phyloP scores from a whole-genome alignment of 2,113 vertebrate species.

The Microcebus murinus region DNA sequence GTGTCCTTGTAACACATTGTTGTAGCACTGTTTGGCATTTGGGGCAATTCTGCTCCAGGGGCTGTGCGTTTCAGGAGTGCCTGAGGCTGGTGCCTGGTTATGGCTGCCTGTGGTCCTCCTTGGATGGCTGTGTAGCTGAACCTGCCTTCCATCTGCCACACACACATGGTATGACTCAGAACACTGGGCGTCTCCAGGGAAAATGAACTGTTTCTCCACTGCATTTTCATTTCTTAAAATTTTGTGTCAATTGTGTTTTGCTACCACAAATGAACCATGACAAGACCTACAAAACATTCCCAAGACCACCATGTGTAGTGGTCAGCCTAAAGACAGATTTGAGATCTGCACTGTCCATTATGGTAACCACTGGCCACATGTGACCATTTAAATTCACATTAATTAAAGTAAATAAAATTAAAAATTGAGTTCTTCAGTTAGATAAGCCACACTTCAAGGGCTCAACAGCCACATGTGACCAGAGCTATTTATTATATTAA shows the following conservation, averaged over 20 bases:
- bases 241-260: slow-evolving; percentile 68
- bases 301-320: neutral
- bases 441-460: neutral
- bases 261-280: neutral
- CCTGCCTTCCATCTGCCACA: slow-evolving; percentile 34
- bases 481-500: neutral
- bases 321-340: neutral
- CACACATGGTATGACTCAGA: slow-evolving; percentile 63
- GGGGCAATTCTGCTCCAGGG: neutral
- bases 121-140: slow-evolving; percentile 57
- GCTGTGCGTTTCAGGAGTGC: neutral
- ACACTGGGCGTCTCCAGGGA: slow-evolving; percentile 55
- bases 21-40: neutral
- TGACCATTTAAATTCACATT: neutral
- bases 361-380: neutral
- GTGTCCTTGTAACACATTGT: neutral
- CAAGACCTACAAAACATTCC: neutral
- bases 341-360: neutral
- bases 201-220: slow-evolving; percentile 76
- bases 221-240: slow-evolving; percentile 43
- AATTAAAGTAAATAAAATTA: neutral
- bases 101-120: slow-evolving; percentile 38
- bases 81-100: slow-evolving; percentile 40
- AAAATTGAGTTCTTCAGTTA: neutral
- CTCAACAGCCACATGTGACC: neutral